phyloP scores from a whole-genome alignment of 2,113 vertebrate genomes.

The Puma concolor region DNA sequence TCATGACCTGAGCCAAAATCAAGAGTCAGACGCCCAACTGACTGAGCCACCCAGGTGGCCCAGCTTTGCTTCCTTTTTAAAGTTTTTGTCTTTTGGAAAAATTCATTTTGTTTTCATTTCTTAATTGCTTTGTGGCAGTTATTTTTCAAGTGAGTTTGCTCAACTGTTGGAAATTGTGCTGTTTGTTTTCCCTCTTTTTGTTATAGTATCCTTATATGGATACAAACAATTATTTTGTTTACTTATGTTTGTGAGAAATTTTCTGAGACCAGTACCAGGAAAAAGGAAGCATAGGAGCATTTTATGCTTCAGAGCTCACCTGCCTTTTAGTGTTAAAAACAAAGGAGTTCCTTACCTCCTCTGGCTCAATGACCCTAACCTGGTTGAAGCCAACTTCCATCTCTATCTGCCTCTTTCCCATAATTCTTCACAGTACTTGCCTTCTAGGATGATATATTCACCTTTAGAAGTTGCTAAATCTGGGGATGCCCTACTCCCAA shows the following conservation, averaged over 20 bases:
- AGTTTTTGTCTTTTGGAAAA: neutral
- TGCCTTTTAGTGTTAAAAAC: neutral
- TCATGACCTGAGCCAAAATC: no score
- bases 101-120: slow-evolving; percentile 18
- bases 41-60: no score
- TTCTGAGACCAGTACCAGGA: neutral
- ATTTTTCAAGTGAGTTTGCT: slow-evolving; percentile 9
- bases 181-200: neutral
- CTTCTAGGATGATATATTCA: neutral
- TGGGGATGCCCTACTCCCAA: neutral
- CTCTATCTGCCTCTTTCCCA: neutral
- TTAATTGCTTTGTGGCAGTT: neutral
- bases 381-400: neutral
- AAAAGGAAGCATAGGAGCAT: neutral
- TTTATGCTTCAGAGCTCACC: neutral
- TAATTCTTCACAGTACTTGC: neutral
- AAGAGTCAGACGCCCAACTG: no score
- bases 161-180: neutral
- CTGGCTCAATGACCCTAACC: neutral
- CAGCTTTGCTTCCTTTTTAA: neutral
- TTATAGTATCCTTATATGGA: neutral
- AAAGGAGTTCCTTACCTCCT: neutral
- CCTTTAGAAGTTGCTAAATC: slow-evolving; percentile 8
- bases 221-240: slow-evolving; percentile 4
- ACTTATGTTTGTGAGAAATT: neutral